Evolutionary conservation across 2,797 vertebrate species (phyloP).

Genomic region (Spinus pinus): DNA sequence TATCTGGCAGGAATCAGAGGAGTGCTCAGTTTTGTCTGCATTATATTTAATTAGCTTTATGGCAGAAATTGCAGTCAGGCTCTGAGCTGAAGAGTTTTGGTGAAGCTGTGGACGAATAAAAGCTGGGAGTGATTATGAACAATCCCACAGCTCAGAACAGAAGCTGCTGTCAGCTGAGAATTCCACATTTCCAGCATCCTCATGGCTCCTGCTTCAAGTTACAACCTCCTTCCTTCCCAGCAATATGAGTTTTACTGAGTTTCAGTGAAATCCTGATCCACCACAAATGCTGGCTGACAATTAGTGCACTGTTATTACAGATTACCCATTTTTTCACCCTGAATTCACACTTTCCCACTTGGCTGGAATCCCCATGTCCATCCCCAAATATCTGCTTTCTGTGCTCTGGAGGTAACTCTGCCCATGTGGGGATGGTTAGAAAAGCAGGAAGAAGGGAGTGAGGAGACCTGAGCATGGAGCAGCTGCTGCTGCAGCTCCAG

Average conservation of each 20-base stretch:
- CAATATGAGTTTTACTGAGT: background rate
- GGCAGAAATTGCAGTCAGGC: background rate
- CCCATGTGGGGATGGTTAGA: background rate
- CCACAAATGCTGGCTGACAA: background rate
- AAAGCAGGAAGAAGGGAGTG: background rate
- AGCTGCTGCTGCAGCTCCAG: background rate
- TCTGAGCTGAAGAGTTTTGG: background rate
- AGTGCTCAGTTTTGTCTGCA: background rate
- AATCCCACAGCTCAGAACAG: background rate
- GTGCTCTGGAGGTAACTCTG: background rate
- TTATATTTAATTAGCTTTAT: background rate
- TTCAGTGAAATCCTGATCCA: background rate
- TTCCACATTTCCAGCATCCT: background rate
- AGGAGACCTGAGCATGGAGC: background rate
- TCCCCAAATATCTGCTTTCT: background rate
- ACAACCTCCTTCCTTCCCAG: background rate
- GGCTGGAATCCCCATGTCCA: background rate
- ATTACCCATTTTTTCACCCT: background rate
- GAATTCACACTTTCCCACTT: background rate
- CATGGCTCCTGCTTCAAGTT: rapidly evolving
- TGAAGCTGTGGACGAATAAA: background rate
- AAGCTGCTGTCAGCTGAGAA: background rate
- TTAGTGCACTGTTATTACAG: background rate
- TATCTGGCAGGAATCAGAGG: background rate
- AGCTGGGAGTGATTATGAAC: background rate